phyloP scores from a whole-genome alignment of 2,797 vertebrate species.

The Tragopan temminckii region DNA sequence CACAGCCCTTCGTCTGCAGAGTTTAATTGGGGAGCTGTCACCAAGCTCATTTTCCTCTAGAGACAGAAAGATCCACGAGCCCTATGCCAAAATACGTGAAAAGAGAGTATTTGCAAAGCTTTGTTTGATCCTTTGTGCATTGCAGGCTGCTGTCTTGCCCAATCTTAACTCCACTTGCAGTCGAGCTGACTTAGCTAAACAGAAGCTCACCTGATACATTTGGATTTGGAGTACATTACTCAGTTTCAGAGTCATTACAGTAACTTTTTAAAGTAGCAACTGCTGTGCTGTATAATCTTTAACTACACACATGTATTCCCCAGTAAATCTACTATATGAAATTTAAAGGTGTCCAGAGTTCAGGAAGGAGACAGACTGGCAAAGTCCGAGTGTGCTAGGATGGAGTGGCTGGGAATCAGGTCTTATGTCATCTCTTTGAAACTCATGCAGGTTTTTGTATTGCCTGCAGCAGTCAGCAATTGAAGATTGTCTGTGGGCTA shows the following conservation, averaged over 20 bases:
- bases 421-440: rapidly evolving
- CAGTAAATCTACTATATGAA: neutral
- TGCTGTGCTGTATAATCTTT: neutral
- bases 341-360: neutral
- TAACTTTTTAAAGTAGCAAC: neutral
- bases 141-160: neutral
- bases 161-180: neutral
- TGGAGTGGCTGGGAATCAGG: neutral
- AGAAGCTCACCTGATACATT: rapidly evolving
- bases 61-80: neutral
- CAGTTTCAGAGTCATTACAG: neutral
- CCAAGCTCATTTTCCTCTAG: neutral
- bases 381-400: neutral
- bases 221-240: neutral
- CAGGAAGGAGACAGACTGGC: neutral
- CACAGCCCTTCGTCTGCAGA: rapidly evolving
- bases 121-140: neutral
- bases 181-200: neutral
- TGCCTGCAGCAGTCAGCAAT: neutral
- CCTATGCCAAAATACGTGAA: rapidly evolving
- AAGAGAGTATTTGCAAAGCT: neutral
- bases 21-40: neutral
- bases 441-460: neutral
- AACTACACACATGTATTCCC: rapidly evolving
- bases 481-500: neutral